Conservation (phyloP, 2,113 vertebrate species). For the Hydropotes inermis region DNA sequence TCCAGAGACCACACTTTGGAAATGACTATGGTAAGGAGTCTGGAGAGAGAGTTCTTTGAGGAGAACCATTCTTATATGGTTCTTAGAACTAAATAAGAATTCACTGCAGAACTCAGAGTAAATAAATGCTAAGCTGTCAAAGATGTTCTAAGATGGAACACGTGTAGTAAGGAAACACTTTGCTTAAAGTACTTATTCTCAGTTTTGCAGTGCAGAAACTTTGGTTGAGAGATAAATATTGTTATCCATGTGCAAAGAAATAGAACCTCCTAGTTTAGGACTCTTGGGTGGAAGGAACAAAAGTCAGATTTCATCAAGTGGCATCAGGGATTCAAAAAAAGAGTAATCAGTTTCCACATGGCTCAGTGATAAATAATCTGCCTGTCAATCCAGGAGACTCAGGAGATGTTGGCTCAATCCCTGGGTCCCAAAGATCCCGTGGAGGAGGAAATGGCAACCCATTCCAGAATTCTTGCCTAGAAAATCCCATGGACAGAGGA, state of each 20-base stretch:
- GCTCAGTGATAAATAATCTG: not conserved
- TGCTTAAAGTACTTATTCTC: not conserved
- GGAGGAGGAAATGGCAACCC: not conserved
- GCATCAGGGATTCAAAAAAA: not conserved
- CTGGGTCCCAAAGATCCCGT: not conserved
- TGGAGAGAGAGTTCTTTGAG: not conserved
- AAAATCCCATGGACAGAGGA: not conserved
- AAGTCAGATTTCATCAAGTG: not conserved
- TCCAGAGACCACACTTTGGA: not conserved
- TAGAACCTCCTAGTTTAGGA: not conserved
- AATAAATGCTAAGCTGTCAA: not conserved
- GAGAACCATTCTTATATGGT: not conserved
- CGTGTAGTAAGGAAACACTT: not conserved
- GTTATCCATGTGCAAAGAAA: not conserved
- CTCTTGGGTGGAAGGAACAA: not conserved
- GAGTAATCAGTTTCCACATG: not conserved
- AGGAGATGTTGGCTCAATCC: not conserved
- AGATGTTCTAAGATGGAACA: not conserved
- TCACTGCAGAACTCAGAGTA: not conserved
- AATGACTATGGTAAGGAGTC: not conserved
- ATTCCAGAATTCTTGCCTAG: not conserved
- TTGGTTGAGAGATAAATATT: not conserved
- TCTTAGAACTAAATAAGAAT: not conserved
- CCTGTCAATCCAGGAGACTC: not conserved
- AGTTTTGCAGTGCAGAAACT: not conserved